These are phyloP conservation scores for Tetragnatha versicolor DNA, from an alignment of 1,140 invertebrate genomes.

Conservation along the genomic window DNA sequence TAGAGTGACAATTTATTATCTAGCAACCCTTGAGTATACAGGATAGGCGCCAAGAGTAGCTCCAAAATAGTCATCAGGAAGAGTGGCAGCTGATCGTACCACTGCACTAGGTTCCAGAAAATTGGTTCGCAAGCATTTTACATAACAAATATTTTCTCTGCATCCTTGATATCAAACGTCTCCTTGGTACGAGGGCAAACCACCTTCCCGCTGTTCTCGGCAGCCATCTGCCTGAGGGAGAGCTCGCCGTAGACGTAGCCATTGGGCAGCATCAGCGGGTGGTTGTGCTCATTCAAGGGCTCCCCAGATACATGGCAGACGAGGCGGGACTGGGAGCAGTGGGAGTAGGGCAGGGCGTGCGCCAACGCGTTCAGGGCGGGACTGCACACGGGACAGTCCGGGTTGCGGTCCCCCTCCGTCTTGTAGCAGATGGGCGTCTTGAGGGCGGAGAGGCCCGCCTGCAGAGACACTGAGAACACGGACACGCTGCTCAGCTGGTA, in stretches of 20 bases:
- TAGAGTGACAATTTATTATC: too few species aligned
- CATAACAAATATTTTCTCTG: constrained; percentile 96
- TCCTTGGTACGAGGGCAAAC: constrained; percentile 92
- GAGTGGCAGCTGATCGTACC: too few species aligned
- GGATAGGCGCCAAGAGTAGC: too few species aligned
- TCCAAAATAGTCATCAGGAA: too few species aligned
- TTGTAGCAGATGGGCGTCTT: constrained; percentile 82
- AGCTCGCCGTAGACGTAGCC: constrained; percentile 97
- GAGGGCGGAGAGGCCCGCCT: constrained; percentile 91
- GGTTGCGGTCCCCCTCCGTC: constrained; percentile 69
- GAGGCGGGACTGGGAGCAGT: constrained; percentile 92
- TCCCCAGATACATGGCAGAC: constrained; percentile 90
- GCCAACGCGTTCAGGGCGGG: constrained; percentile 87
- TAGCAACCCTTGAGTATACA: too few species aligned
- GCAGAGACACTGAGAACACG: constrained; percentile 87
- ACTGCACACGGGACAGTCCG: constrained; percentile 93
- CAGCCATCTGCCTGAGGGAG: constrained; percentile 86
- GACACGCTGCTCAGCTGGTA: constrained; percentile 91
- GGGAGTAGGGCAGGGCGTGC: constrained; percentile 86
- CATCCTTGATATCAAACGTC: constrained; percentile 84
- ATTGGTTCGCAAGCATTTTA: too few species aligned
- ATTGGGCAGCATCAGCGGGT: constrained; percentile 97
- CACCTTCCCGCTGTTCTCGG: constrained; percentile 84
- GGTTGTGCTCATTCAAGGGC: constrained; percentile 96
- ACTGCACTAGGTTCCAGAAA: too few species aligned